Base-by-base conservation (phyloP, 2,113 vertebrate species). In the Pheucticus melanocephalus region DNA sequence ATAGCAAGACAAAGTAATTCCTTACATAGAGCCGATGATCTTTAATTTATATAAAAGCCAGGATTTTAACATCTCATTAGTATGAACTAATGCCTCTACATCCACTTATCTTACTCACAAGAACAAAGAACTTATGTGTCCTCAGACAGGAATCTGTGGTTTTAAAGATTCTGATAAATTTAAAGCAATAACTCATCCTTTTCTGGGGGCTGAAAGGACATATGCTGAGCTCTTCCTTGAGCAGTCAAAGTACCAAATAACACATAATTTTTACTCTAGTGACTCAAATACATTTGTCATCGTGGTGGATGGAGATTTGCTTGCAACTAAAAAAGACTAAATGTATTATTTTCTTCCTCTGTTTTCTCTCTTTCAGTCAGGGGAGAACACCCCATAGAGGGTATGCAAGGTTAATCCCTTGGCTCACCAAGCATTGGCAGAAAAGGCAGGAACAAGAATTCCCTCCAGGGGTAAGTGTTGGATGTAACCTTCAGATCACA, bases 81-180 rank as follows among this genome's bases (percentile, higher is more conserved):
- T 71, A 86, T 56, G 51, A 81, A 64, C 48, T 78, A 81, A 83
- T 66, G 40, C 48, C 56, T 76, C 45, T 73, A 48, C 7, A 65
- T 88, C 64, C 44, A 86, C 39, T n/a, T 86, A 31, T 61, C 24
- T 65, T 57, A 11, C 50, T 87, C 66, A 93, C 35, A 76, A 44
- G 42, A 68, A 88, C 21, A 37, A 93, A 83, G 40, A 73, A 57
- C 19, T 54, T 73, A 60, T 25, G 11, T 28, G n/a, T 81, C 24
- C 64, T 86, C 44, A 56, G 53, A 90, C 70, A 51, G 20, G 53
- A 93, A 90, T 44, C 44, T 56, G n/a, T 60, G 25, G 14, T 63
- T 88, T 92, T 94, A 93, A 88, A 83, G 72, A 93, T 40, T 70
- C 60, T 69, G 61, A 90, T 45, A 83, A 86, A 92, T 77, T 65